A percentile compares a stretch with the other conserved stretches of the same genome.
Conservation (phyloP, 2,888 invertebrate species). For the Cephus pygmeus region DNA sequence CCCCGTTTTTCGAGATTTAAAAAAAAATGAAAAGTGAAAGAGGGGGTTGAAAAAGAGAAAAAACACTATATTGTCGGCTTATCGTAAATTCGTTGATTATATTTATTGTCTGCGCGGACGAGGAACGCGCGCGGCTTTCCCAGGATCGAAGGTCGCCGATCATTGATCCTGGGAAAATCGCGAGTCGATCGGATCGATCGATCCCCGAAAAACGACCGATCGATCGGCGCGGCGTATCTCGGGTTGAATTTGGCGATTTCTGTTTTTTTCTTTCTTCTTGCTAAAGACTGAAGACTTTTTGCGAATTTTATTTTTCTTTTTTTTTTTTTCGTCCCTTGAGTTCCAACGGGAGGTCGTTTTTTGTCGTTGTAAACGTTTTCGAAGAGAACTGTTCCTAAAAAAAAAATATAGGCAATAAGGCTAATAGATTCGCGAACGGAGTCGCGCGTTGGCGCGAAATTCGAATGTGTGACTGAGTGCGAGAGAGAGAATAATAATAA, state of each 20-base stretch:
- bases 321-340: slow-evolving; percentile 24
- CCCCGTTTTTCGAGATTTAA: slow-evolving; percentile 1
- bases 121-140: slow-evolving; percentile 38
- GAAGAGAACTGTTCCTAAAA: slow-evolving; percentile 65
- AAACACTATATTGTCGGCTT: background rate
- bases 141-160: slow-evolving; percentile 39
- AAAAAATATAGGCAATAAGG: slow-evolving; percentile 63
- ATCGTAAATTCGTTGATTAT: slow-evolving; percentile 56
- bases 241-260: background rate
- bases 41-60: background rate
- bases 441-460: slow-evolving; percentile 20
- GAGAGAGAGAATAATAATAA: background rate
- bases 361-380: slow-evolving; percentile 55
- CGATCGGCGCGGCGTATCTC: background rate
- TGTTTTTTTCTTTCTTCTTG: slow-evolving; percentile 45
- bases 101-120: slow-evolving; percentile 45
- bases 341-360: slow-evolving; percentile 16
- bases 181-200: slow-evolving; percentile 35
- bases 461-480: background rate
- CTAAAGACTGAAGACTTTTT: slow-evolving; percentile 61
- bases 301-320: slow-evolving; percentile 33
- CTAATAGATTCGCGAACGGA: slow-evolving; percentile 21
- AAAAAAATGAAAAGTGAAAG: slow-evolving; percentile 7
- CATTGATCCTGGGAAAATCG: slow-evolving; percentile 49
- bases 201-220: slow-evolving; percentile 48